A percentile compares a stretch with the other conserved stretches of the same genome.
Conservation (phyloP, 2,113 vertebrate genomes). For the Pimephales promelas region DNA sequence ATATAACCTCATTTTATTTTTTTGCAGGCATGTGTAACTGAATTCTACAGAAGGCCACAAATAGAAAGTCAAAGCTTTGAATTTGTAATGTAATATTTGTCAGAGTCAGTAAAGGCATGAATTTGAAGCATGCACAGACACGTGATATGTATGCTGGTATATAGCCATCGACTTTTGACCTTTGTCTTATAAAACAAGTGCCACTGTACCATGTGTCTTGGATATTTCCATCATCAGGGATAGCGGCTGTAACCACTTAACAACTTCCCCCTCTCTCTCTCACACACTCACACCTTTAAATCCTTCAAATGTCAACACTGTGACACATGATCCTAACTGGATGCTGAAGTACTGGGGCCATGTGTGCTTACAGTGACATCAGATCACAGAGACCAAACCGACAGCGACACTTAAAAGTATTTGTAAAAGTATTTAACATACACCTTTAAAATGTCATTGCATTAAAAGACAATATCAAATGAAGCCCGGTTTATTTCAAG, state of each 20-base stretch:
- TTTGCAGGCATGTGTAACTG: neutral
- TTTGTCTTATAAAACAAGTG: slow-evolving; percentile 36
- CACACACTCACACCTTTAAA: slow-evolving; percentile 59
- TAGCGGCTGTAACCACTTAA: slow-evolving; percentile 63
- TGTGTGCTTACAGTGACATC: slow-evolving; percentile 66
- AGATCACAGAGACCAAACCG: slow-evolving; percentile 53
- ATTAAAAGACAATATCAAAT: neutral
- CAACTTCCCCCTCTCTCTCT: slow-evolving; percentile 58
- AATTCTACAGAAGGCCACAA: slow-evolving; percentile 11
- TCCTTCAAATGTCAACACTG: slow-evolving; percentile 72
- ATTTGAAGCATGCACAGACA: slow-evolving; percentile 22
- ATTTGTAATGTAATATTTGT: slow-evolving; percentile 23
- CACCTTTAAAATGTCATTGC: slow-evolving; percentile 8
- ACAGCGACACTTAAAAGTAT: neutral
- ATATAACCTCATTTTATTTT: neutral
- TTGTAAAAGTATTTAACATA: slow-evolving; percentile 5
- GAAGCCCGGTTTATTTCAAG: neutral
- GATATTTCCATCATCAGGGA: slow-evolving; percentile 62
- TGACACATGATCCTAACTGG: slow-evolving; percentile 76
- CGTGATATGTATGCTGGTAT: slow-evolving; percentile 26
- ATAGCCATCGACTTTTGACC: slow-evolving; percentile 36
- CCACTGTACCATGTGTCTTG: slow-evolving; percentile 64
- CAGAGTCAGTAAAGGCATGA: neutral
- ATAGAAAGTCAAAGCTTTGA: neutral
- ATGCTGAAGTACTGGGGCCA: slow-evolving; percentile 54